These are phyloP conservation scores for Aphaenogaster rudis DNA, from an alignment of 1,140 invertebrate species.

Conservation along the genomic window DNA sequence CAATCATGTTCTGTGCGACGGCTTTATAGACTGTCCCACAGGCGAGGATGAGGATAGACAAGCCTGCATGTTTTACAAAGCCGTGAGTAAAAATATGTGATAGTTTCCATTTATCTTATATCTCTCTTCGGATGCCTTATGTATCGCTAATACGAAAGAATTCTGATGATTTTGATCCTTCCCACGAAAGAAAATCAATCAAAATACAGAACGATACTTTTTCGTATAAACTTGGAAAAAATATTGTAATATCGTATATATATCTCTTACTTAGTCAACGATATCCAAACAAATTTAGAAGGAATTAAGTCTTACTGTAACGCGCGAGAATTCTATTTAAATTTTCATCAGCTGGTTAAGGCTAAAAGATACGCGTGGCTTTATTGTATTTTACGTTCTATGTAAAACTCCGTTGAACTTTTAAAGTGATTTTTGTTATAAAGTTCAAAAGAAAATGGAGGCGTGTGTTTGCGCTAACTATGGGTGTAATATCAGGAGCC, in stretches of 20 bases:
- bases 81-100: slow-evolving; percentile 89
- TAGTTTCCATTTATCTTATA: neutral
- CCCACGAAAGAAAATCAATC: neutral
- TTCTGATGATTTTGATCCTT: neutral
- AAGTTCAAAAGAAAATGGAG: slow-evolving; percentile 47
- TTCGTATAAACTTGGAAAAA: neutral
- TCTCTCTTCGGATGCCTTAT: neutral
- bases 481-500: slow-evolving; percentile 32
- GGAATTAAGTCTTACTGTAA: neutral
- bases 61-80: slow-evolving; percentile 99
- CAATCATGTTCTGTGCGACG: slow-evolving; percentile 97
- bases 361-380: slow-evolving; percentile 24
- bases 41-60: slow-evolving; percentile 97
- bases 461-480: slow-evolving; percentile 9
- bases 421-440: slow-evolving; percentile 36
- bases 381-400: slow-evolving; percentile 1
- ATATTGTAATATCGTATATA: neutral
- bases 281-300: neutral
- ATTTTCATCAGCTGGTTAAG: slow-evolving; percentile 17
- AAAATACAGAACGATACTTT: neutral
- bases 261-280: neutral
- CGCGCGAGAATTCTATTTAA: neutral
- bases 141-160: neutral
- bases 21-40: slow-evolving; percentile 97
- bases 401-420: slow-evolving; percentile 44